A percentile compares a stretch with the other conserved stretches of the same genome.
Evolutionary conservation across 2,888 invertebrate genomes (phyloP).

Genomic region (Parnassius mnemosyne): DNA sequence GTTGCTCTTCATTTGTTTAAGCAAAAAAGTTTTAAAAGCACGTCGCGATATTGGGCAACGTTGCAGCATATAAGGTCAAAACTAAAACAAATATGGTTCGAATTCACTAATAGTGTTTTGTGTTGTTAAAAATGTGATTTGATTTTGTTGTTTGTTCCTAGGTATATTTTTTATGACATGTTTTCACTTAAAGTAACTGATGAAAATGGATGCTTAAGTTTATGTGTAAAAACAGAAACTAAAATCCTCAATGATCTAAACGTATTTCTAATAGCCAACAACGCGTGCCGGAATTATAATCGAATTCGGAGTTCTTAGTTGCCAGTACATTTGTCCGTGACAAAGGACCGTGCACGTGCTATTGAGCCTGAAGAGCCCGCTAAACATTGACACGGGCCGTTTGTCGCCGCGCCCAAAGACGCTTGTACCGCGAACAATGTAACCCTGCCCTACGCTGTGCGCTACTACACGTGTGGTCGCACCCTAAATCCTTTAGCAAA

Average conservation of each 20-base stretch:
- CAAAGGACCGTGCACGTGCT: constrained; percentile 40
- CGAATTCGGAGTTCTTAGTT: constrained; percentile 20
- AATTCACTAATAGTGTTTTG: no score
- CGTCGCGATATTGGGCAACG: constrained; percentile 46
- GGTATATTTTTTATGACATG: no score
- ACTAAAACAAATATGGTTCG: no score
- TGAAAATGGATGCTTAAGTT: no score
- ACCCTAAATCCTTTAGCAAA: constrained; percentile 29
- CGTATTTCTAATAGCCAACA: no score
- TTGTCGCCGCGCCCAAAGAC: constrained; percentile 62
- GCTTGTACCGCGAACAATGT: constrained; percentile 56
- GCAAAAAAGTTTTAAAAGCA: constrained; percentile 58
- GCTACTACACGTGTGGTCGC: constrained; percentile 32
- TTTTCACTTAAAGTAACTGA: no score
- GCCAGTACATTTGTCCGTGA: constrained; percentile 45
- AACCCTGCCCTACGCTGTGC: constrained; percentile 42
- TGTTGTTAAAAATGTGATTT: no score
- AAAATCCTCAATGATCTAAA: no score
- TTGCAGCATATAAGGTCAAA: constrained; percentile 25
- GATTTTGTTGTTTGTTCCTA: no score
- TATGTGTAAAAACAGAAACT: no score
- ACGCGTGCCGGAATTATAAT: no score
- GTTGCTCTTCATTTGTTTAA: constrained; percentile 59
- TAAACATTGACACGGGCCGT: constrained; percentile 64
- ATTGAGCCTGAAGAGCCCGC: constrained; percentile 35